A percentile compares a stretch with the other conserved stretches of the same genome.
Conservation (phyloP, 2,113 vertebrate species). For the Malurus alboscapulatus region DNA sequence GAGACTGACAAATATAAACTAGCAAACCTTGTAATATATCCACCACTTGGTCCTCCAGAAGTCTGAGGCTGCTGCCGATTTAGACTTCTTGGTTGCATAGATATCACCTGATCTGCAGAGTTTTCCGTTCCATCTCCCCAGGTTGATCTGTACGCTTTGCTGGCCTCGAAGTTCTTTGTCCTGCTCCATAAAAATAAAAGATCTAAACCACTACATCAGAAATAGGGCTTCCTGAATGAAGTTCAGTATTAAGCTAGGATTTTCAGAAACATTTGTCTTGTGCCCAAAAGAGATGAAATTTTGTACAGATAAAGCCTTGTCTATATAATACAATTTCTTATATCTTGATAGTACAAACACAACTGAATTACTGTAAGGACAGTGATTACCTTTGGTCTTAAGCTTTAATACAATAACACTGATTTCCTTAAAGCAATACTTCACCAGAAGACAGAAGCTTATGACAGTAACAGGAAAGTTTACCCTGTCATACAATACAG, state of each 20-base stretch:
- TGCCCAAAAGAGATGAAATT: not conserved
- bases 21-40: slow-evolving; percentile 82
- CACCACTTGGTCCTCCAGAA: slow-evolving; percentile 66
- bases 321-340: not conserved
- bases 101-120: slow-evolving; percentile 74
- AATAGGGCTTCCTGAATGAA: not conserved
- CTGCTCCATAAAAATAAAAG: slow-evolving; percentile 55
- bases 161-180: slow-evolving; percentile 85
- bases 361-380: not conserved
- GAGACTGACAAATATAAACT: not conserved
- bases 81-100: slow-evolving; percentile 79
- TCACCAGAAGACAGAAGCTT: not conserved
- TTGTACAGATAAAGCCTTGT: not conserved
- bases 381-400: not conserved
- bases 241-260: not conserved
- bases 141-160: slow-evolving; percentile 84
- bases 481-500: not conserved
- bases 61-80: slow-evolving; percentile 74
- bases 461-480: not conserved
- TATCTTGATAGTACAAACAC: not conserved
- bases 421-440: not conserved
- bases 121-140: slow-evolving; percentile 80
- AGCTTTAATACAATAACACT: not conserved
- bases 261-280: not conserved
- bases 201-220: not conserved